Conservation (phyloP, 2,797 vertebrate genomes). For the Cygnus olor region DNA sequence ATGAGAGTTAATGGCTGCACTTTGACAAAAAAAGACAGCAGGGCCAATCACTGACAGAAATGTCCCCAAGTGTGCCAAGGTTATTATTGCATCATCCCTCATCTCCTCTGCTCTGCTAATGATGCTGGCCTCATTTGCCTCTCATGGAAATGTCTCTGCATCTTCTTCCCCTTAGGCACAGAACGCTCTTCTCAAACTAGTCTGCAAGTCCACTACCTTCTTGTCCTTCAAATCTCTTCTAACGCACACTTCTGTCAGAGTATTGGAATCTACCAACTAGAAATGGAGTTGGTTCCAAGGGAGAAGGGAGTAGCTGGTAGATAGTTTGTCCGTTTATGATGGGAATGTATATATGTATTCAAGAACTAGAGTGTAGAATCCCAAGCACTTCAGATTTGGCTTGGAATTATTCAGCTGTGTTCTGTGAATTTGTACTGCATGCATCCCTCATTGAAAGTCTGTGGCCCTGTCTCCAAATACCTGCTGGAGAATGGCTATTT, state of each 20-base stretch:
- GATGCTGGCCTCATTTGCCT: background rate
- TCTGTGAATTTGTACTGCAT: background rate
- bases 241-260: rapidly evolving
- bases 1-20: background rate
- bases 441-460: background rate
- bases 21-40: background rate
- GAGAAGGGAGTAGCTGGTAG: background rate
- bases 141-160: background rate
- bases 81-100: background rate
- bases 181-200: background rate
- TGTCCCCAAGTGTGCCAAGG: background rate
- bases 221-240: background rate
- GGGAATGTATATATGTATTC: background rate
- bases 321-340: background rate
- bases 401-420: background rate
- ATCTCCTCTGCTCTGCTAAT: background rate
- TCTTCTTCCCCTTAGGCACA: background rate
- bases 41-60: background rate
- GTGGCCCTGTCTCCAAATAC: background rate
- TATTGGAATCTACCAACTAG: background rate
- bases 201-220: background rate
- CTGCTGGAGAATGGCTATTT: background rate
- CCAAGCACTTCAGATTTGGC: background rate
- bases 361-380: background rate
- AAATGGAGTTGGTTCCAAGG: background rate